phyloP scores from a whole-genome alignment of 1,140 invertebrate species.

The Drosophila ananassae region DNA sequence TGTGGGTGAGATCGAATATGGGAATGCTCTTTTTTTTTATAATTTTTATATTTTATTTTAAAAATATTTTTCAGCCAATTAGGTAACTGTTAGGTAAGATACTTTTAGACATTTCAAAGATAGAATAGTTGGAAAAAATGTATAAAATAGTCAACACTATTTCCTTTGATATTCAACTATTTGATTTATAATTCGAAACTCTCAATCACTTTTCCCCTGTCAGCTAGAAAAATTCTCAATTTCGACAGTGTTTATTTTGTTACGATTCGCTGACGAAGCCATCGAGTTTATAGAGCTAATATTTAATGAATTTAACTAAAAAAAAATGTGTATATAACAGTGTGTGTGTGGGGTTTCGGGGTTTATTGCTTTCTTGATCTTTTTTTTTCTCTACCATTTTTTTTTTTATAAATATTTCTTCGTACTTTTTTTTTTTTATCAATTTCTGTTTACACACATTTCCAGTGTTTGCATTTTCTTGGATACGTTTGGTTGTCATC shows the following conservation, averaged over 20 bases:
- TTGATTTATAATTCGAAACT: not conserved
- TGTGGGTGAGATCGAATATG: too few relatives aligned
- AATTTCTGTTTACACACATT: constrained; percentile 70
- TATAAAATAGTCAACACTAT: too few relatives aligned
- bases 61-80: too few relatives aligned
- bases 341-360: constrained; percentile 20
- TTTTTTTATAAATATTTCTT: constrained; percentile 34
- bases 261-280: constrained; percentile 42
- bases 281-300: constrained; percentile 54
- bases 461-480: constrained; percentile 73
- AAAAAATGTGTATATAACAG: constrained; percentile 26
- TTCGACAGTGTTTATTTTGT: constrained; percentile 22
- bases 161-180: too few relatives aligned
- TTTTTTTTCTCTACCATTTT: constrained; percentile 14
- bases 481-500: constrained; percentile 54
- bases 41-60: too few relatives aligned
- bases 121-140: too few relatives aligned
- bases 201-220: not conserved
- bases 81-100: too few relatives aligned
- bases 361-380: constrained; percentile 20
- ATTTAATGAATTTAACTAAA: constrained; percentile 71
- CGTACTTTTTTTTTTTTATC: constrained; percentile 47
- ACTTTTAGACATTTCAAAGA: too few relatives aligned
- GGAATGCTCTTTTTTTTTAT: not conserved
- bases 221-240: not conserved